Conservation (phyloP, 1,140 invertebrate genomes). For the Bombus affinis region DNA sequence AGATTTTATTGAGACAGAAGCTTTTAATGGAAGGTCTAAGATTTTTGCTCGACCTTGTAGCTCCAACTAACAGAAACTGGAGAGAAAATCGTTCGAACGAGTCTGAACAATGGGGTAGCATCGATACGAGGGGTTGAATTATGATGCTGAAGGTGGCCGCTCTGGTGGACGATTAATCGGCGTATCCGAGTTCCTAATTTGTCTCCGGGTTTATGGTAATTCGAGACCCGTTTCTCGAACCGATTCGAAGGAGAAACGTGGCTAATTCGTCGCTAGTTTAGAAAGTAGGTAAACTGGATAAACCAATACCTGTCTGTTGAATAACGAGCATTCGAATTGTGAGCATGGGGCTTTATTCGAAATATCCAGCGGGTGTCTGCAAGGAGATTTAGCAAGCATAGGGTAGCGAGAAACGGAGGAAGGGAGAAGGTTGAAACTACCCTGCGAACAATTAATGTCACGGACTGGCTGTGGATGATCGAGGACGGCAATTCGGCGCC, state of each 20-base stretch:
- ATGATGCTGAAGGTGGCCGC: slow-evolving; percentile 44
- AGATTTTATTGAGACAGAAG: neutral
- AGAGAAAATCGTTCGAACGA: neutral
- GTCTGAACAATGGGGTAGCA: neutral
- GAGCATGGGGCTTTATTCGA: slow-evolving; percentile 9
- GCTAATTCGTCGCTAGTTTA: slow-evolving; percentile 48
- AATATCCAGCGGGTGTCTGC: neutral
- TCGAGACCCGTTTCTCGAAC: slow-evolving; percentile 16
- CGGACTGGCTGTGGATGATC: slow-evolving; percentile 37
- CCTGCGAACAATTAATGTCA: slow-evolving; percentile 55
- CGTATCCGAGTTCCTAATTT: slow-evolving; percentile 62
- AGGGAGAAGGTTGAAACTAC: slow-evolving; percentile 21
- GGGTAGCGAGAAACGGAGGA: neutral
- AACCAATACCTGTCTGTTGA: slow-evolving; percentile 45
- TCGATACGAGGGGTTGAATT: slow-evolving; percentile 47
- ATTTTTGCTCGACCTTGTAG: neutral
- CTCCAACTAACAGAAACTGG: neutral
- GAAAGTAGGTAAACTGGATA: slow-evolving; percentile 61
- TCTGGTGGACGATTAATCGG: slow-evolving; percentile 57
- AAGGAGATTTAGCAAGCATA: neutral
- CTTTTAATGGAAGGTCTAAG: neutral
- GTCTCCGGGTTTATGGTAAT: slow-evolving; percentile 62
- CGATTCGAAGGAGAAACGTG: slow-evolving; percentile 35
- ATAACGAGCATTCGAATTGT: neutral
- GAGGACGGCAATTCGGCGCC: slow-evolving; percentile 29